Base-by-base conservation (phyloP, 2,113 vertebrate genomes). In the Plestiodon gilberti region DNA sequence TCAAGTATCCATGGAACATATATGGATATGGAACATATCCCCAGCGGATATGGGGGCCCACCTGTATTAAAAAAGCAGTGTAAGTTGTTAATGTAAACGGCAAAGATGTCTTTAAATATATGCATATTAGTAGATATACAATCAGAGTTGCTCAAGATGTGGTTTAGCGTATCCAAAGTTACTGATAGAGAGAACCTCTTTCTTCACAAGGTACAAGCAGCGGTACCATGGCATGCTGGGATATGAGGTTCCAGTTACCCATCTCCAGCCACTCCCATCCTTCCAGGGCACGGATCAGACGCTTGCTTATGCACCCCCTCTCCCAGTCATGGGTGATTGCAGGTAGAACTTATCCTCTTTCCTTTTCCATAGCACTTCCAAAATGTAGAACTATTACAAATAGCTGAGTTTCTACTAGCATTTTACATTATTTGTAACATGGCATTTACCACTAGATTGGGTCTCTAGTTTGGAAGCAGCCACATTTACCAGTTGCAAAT, bases 161-260 rank as follows among this genome's bases (percentile, higher is more conserved):
- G 15, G 15, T 28, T 33, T 71, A 71, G 71, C 38, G 57, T 1
- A n/a, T 17, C 38, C 13, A 20, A 70, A 64, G 28, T 80, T 52
- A 87, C 57, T 93, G 43, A 92, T 76, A 86, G 9, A 62, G 33
- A 8, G 15, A 79, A 59, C 23, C 87, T 78, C 79, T 89, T 88
- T 93, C 48, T 79, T 93, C 25, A 35, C 52, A 82, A 99, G 99
- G 99, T 40, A 99, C 99, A 0, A 99, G 99, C 96, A 99, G 98
- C 73, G 99, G 98, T 69, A 98, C 98, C 89, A 99, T 99, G 99
- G 98, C 98, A 0, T 99, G 99, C 94, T 99, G 99, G 99, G 99
- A 99, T 86, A 99, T 99, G 99, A 94, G 99, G 84, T 99, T 99
- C 95, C 99, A 99, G 95, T 96, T 99, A 43, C 99, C 99, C 1